Percentiles rank a stretch among this genome's conserved stretches.
Evolutionary conservation across 2,888 invertebrate genomes (phyloP).

Genomic region (Heteromyza rotundicornis): DNA sequence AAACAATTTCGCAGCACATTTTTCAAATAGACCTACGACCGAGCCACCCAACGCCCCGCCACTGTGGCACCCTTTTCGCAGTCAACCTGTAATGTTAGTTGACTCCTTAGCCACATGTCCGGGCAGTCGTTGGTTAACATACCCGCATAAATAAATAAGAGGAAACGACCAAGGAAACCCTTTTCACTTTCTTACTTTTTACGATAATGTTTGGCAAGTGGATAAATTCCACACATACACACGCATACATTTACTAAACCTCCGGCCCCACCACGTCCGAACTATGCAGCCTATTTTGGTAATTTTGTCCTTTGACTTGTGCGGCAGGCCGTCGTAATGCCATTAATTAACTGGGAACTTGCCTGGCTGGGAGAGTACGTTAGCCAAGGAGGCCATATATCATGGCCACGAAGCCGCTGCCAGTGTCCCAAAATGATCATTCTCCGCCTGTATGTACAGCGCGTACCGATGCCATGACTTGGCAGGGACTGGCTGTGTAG

Average conservation of each 20-base stretch:
- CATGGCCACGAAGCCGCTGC: not conserved
- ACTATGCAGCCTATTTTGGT: not conserved
- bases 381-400: conserved; percentile 12
- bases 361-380: not conserved
- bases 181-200: not conserved
- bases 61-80: not conserved
- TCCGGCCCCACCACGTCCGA: not conserved
- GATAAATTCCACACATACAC: conserved; percentile 1
- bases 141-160: conserved; percentile 11
- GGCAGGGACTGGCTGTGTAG: too few species aligned
- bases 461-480: not conserved
- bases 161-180: not conserved
- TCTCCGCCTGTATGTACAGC: not conserved
- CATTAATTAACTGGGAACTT: conserved; percentile 22
- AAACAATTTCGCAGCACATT: conserved; percentile 32
- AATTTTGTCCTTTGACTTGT: conserved; percentile 9
- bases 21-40: conserved; percentile 24
- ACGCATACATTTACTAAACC: not conserved
- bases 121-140: not conserved
- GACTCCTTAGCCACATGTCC: not conserved
- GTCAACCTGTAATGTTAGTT: not conserved
- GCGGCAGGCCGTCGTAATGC: conserved; percentile 10
- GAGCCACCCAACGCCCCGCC: not conserved
- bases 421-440: conserved; percentile 10
- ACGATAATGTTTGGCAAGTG: not conserved